These are phyloP conservation scores for Yponomeuta evonymella DNA, from an alignment of 2,888 invertebrate genomes.

Conservation along the genomic window DNA sequence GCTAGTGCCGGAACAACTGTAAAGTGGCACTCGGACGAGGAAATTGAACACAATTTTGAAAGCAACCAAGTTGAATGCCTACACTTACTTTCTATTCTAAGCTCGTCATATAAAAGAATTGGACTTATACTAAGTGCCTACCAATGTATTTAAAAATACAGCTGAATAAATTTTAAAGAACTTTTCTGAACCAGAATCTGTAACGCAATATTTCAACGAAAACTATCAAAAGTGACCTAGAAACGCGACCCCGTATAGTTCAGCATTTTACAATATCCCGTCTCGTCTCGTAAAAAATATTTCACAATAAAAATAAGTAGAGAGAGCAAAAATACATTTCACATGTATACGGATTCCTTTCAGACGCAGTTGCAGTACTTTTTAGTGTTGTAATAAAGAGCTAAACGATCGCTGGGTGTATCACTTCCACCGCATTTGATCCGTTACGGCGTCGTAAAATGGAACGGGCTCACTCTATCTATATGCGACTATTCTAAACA, in stretches of 20 bases:
- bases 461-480: constrained; percentile 24
- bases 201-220: not conserved
- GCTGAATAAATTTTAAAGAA: too few species aligned
- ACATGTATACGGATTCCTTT: constrained; percentile 9
- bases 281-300: not conserved
- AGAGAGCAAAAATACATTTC: not conserved
- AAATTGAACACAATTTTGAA: constrained; percentile 13
- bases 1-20: constrained; percentile 6
- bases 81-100: too few species aligned
- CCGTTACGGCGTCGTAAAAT: constrained; percentile 50
- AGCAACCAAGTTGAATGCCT: not conserved
- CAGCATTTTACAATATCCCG: not conserved
- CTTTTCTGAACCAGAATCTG: too few species aligned
- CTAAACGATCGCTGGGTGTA: constrained; percentile 47
- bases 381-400: constrained; percentile 38
- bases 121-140: too few species aligned
- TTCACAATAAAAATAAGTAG: not conserved
- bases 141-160: too few species aligned
- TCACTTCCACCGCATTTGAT: constrained; percentile 61
- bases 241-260: not conserved
- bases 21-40: constrained; percentile 14
- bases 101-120: too few species aligned
- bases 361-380: constrained; percentile 18
- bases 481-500: constrained; percentile 13
- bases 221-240: not conserved